A percentile compares a stretch with the other conserved stretches of the same genome.
phyloP scores from a whole-genome alignment of 2,888 invertebrate genomes.

The Tipula confusa region DNA sequence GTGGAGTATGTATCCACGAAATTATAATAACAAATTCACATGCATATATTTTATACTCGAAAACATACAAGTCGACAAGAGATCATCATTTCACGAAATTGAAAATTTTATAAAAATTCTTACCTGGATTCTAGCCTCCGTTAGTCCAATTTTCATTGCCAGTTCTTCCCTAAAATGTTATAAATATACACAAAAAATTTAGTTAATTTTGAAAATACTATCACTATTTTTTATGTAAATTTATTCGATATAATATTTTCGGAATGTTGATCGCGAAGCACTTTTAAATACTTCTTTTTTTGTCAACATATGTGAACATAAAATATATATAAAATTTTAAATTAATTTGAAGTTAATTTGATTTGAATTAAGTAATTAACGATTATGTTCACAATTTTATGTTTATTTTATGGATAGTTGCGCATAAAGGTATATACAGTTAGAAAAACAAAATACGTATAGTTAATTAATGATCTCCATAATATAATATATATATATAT shows the following conservation, averaged over 20 bases:
- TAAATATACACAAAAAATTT: slow-evolving; percentile 30
- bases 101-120: slow-evolving; percentile 30
- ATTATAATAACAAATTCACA: not conserved
- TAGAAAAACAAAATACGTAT: not conserved
- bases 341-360: not conserved
- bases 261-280: not conserved
- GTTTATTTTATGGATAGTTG: not conserved
- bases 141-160: slow-evolving; percentile 90
- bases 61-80: not conserved
- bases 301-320: not conserved
- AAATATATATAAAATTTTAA: not conserved
- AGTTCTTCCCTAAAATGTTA: slow-evolving; percentile 71
- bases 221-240: not conserved
- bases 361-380: slow-evolving; percentile 1
- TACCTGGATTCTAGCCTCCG: slow-evolving; percentile 93
- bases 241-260: not conserved
- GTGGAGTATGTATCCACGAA: not conserved
- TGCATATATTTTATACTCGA: not conserved
- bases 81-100: not conserved
- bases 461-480: not conserved
- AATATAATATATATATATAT: too few species aligned
- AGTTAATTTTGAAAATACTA: not conserved
- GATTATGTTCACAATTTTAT: not conserved
- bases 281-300: not conserved
- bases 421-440: not conserved